Base-by-base conservation (phyloP, 2,888 invertebrate genomes). In the Holacanthella duospinosa region DNA sequence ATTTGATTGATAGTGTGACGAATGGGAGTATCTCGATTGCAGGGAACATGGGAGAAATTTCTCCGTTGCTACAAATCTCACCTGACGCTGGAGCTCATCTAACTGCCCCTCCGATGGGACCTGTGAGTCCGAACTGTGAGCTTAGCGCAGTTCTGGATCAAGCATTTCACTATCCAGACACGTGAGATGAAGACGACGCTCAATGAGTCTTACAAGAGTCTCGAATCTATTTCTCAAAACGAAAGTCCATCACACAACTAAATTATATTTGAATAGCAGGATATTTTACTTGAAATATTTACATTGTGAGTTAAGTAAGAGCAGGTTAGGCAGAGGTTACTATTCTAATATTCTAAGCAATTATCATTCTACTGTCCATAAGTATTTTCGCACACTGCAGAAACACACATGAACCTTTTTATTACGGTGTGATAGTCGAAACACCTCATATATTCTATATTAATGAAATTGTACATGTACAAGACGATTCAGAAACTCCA, bases 301-400 rank as follows among this genome's bases (percentile, higher is more conserved):
- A 6, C 36, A 60, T 36, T 60, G 58, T 55, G 29, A 60, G 24
- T 55, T 63, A n/a, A n/a, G n/a, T n/a, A n/a, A n/a, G n/a, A n/a
- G n/a, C n/a, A n/a, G n/a, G n/a, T 27, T 66, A n/a, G n/a, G n/a
- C n/a, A n/a, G n/a, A n/a, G n/a, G n/a, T n/a, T n/a, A n/a, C n/a
- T n/a, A n/a, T n/a, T n/a, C n/a, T n/a, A n/a, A n/a, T n/a, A n/a
- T n/a, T n/a, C n/a, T n/a, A n/a, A n/a, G n/a, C n/a, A n/a, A n/a
- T n/a, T n/a, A n/a, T n/a, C n/a, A n/a, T n/a, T n/a, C n/a, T n/a
- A n/a, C n/a, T n/a, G n/a, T n/a, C n/a, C n/a, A n/a, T 66, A 70
- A 69, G 70, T 72, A 72, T 72, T 72, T 70, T 72, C 69, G 70
- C 70, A 72, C 71, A 71, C 66, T 66, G 55, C 64, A 65, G 64